These are phyloP conservation scores for Heliopora coerulea DNA, from an alignment of 92 coral and sea anemone species.

Conservation along the genomic window DNA sequence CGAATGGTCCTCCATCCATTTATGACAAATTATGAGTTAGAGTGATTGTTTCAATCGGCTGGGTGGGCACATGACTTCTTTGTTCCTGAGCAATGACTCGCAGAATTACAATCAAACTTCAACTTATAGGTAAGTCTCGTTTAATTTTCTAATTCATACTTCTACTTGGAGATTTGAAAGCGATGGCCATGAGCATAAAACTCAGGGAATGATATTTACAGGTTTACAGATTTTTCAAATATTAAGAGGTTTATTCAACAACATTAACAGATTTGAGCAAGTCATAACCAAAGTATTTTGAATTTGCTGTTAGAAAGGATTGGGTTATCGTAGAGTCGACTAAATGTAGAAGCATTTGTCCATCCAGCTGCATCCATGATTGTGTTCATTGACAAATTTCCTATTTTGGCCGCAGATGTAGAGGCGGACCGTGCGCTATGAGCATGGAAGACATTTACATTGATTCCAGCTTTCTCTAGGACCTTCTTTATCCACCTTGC, in stretches of 20 bases:
- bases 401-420: slow-evolving; percentile 45
- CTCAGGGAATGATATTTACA: neutral
- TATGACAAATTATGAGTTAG: neutral
- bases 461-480: neutral
- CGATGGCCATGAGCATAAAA: neutral
- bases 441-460: neutral
- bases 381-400: slow-evolving; percentile 12
- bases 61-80: slow-evolving; percentile 40
- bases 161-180: neutral
- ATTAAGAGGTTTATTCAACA: neutral
- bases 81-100: slow-evolving; percentile 8
- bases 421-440: slow-evolving; percentile 39
- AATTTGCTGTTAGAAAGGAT: neutral
- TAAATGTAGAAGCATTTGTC: slow-evolving; percentile 27
- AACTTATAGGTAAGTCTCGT: slow-evolving; percentile 11
- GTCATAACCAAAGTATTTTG: slow-evolving; percentile 27
- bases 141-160: slow-evolving; percentile 19
- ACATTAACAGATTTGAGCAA: slow-evolving; percentile 21
- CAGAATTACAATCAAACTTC: slow-evolving; percentile 6
- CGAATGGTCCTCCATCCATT: slow-evolving; percentile 25
- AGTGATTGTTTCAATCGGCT: neutral
- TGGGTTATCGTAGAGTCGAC: slow-evolving; percentile 42
- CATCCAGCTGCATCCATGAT: slow-evolving; percentile 51
- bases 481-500: slow-evolving; percentile 7
- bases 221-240: neutral